Evolutionary conservation across 1,140 invertebrate species (phyloP).

Genomic region (Pseudoatta argentina): DNA sequence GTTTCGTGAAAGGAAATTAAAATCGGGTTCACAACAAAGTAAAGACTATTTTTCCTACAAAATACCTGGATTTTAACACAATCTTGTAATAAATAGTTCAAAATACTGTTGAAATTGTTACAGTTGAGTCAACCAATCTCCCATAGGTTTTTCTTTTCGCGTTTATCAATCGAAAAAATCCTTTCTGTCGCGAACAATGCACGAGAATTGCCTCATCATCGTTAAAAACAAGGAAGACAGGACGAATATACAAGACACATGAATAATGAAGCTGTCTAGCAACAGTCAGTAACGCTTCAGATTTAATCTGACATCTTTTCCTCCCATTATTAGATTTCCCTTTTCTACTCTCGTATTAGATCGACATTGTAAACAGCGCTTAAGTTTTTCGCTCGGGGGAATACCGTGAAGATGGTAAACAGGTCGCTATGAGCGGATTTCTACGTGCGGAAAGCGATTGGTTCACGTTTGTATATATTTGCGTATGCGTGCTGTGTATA

Average conservation of each 20-base stretch:
- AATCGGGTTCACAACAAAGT: neutral
- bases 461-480: neutral
- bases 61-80: neutral
- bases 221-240: constrained; percentile 33
- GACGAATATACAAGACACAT: neutral
- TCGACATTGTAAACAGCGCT: constrained; percentile 30
- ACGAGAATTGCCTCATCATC: neutral
- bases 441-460: neutral
- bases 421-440: constrained; percentile 9
- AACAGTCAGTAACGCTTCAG: constrained; percentile 45
- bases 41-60: neutral
- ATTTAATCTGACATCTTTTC: constrained; percentile 45
- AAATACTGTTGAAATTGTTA: neutral
- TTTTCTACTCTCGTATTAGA: neutral
- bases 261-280: constrained; percentile 51
- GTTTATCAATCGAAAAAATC: constrained; percentile 23
- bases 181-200: constrained; percentile 4
- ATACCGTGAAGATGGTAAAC: constrained; percentile 54
- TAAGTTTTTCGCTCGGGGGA: constrained; percentile 13
- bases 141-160: neutral
- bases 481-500: neutral
- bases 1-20: neutral
- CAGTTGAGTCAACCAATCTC: neutral
- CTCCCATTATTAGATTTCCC: constrained; percentile 31
- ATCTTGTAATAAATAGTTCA: neutral